Conservation (phyloP, 1,140 invertebrate species). For the Lasioglossum baleicum region DNA sequence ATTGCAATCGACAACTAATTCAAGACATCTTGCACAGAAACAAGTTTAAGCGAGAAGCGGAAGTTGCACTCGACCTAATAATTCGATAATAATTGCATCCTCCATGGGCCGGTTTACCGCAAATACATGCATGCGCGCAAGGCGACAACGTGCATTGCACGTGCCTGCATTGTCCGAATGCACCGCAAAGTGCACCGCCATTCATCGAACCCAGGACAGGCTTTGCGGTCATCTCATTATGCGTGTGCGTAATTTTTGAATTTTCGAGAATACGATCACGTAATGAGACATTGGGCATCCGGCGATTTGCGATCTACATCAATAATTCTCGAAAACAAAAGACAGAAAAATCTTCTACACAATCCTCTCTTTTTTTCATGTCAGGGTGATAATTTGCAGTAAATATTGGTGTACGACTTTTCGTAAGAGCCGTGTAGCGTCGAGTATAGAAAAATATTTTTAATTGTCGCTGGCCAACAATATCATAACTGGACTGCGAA, state of each 20-base stretch:
- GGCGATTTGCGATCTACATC: neutral
- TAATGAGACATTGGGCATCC: too few species aligned
- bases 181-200: conserved; percentile 42
- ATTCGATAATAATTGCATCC: conserved; percentile 9
- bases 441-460: too few species aligned
- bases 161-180: conserved; percentile 32
- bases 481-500: neutral
- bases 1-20: too few species aligned
- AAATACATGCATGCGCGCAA: conserved; percentile 14
- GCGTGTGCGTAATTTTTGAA: neutral
- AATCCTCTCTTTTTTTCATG: neutral
- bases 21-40: neutral
- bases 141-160: conserved; percentile 26
- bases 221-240: conserved; percentile 35
- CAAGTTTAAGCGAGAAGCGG: neutral
- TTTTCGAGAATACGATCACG: neutral
- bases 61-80: neutral
- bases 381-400: neutral
- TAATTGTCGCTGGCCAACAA: neutral
- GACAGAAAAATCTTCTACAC: neutral
- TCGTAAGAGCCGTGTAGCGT: too few species aligned
- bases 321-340: neutral
- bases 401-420: neutral
- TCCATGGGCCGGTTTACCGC: conserved; percentile 25
- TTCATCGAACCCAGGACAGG: neutral